These are phyloP conservation scores for Micromesistius poutassou DNA, from an alignment of 2,797 vertebrate species.

Conservation along the genomic window DNA sequence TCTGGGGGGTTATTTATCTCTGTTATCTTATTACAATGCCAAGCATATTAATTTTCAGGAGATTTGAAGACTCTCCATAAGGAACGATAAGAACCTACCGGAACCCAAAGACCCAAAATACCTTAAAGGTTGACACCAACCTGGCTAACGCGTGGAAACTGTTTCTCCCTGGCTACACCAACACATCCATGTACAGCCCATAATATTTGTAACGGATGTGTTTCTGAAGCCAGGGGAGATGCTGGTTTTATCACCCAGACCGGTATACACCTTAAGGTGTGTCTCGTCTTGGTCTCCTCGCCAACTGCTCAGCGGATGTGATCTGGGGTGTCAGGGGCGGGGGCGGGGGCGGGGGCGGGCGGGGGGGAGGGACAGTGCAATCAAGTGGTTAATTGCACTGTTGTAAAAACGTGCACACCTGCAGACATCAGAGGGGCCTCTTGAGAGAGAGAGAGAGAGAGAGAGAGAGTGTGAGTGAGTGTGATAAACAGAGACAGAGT, in stretches of 20 bases:
- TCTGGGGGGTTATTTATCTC: background rate
- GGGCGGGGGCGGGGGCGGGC: slow-evolving; percentile 6
- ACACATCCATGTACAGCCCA: background rate
- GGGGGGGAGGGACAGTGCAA: background rate
- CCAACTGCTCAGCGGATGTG: background rate
- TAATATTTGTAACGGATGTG: background rate
- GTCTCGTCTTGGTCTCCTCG: background rate
- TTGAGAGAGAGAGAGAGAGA: background rate
- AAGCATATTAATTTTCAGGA: too few relatives aligned
- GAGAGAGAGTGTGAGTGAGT: slow-evolving; percentile 1
- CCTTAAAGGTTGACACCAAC: too few relatives aligned
- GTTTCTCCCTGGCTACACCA: background rate
- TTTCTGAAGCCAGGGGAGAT: background rate
- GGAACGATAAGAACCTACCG: too few relatives aligned
- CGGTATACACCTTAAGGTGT: background rate
- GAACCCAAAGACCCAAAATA: background rate
- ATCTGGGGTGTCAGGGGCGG: slow-evolving; percentile 11
- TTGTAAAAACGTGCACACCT: slow-evolving; percentile 41
- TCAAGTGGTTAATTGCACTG: slow-evolving; percentile 27
- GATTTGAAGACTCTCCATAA: too few relatives aligned
- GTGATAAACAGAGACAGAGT: slow-evolving; percentile 8
- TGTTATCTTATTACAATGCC: background rate
- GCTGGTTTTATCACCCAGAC: too few relatives aligned
- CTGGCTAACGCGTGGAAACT: background rate
- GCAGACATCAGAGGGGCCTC: slow-evolving; percentile 19